These are phyloP conservation scores for Cephalophus harveyi DNA, from an alignment of 2,113 vertebrate genomes.

Conservation along the genomic window DNA sequence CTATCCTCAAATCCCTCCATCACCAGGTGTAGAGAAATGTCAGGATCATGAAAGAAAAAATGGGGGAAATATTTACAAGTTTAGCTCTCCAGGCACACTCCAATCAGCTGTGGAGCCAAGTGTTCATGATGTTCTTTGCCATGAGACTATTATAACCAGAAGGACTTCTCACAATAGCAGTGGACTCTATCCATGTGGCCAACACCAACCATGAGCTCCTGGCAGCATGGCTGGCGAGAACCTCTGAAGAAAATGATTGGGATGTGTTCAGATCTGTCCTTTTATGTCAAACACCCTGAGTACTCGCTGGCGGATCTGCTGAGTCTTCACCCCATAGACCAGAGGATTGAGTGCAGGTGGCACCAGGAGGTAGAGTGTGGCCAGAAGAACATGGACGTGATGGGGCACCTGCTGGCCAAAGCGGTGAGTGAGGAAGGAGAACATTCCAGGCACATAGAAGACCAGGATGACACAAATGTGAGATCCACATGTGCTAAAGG, in stretches of 20 bases:
- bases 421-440: conserved; percentile 47
- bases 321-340: conserved; percentile 33
- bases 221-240: rapidly evolving
- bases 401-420: conserved; percentile 55
- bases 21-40: neutral
- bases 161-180: neutral
- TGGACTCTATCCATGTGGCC: neutral
- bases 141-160: neutral
- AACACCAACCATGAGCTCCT: neutral
- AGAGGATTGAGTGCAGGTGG: conserved; percentile 49
- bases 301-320: conserved; percentile 52
- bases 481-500: conserved; percentile 64
- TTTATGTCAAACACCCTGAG: conserved; percentile 34
- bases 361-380: conserved; percentile 66
- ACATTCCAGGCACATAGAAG: conserved; percentile 65
- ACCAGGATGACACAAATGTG: conserved; percentile 68
- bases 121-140: neutral
- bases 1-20: neutral
- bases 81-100: neutral
- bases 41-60: neutral
- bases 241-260: neutral
- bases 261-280: neutral
- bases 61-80: neutral
- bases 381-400: conserved; percentile 61
- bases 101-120: neutral